Conservation (phyloP, 30 jellyfish, hydroid and myxozoan species). For the Nemopilema nomurai region DNA sequence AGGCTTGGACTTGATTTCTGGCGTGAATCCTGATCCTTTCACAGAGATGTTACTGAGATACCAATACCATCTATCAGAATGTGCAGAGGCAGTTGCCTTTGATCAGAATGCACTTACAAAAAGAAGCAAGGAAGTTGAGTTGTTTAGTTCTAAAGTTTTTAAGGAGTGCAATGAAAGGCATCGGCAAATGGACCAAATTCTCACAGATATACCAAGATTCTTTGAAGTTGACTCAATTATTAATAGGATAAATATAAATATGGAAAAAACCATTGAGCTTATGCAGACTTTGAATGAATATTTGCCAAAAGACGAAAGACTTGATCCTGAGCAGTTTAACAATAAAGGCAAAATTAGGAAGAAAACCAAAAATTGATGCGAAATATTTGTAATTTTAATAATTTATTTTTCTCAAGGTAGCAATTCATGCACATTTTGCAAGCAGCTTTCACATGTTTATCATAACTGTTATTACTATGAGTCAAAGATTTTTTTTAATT, state of each 20-base stretch:
- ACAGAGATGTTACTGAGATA: constrained; percentile 86
- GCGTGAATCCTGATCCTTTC: constrained; percentile 65
- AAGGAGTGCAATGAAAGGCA: constrained; percentile 68
- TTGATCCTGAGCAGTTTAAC: constrained; percentile 47
- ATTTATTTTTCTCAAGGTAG: too few species aligned
- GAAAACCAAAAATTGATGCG: background rate
- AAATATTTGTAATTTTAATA: too few species aligned
- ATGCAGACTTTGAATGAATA: constrained; percentile 57
- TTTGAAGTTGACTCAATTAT: constrained; percentile 66
- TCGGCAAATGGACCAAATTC: constrained; percentile 56
- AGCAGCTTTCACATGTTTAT: too few species aligned
- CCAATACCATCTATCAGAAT: constrained; percentile 89
- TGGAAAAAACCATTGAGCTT: constrained; percentile 45
- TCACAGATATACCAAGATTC: constrained; percentile 57
- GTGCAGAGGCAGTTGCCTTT: constrained; percentile 96
- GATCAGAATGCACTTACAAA: constrained; percentile 83
- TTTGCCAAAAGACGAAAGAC: constrained; percentile 71
- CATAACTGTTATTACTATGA: too few species aligned
- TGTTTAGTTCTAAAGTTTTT: constrained; percentile 37
- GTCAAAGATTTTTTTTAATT: too few species aligned
- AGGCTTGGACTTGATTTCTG: constrained; percentile 58
- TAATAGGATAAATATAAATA: constrained; percentile 57
- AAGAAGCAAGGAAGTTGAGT: constrained; percentile 80
- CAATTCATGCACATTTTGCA: too few species aligned
- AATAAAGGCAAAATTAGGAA: background rate